Conservation (phyloP, 2,797 vertebrate species). For the Sebastes vulpes region DNA sequence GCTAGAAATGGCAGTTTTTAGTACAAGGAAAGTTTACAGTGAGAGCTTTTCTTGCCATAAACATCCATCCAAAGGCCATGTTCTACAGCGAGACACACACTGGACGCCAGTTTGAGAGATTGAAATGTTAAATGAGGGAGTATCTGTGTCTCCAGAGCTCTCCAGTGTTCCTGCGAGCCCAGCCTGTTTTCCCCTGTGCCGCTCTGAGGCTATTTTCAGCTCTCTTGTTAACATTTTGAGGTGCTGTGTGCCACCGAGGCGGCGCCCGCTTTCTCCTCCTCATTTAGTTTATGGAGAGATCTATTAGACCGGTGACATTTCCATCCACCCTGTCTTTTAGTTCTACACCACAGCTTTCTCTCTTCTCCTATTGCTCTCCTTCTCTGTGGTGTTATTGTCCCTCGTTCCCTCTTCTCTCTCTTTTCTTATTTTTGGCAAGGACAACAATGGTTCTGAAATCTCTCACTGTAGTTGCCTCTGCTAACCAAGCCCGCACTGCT, state of each 20-base stretch:
- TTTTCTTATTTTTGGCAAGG: constrained; percentile 6
- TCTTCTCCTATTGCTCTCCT: not conserved
- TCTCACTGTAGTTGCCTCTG: constrained; percentile 32
- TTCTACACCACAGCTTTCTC: not conserved
- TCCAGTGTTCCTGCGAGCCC: not conserved
- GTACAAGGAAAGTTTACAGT: not conserved
- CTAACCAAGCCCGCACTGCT: constrained; percentile 22
- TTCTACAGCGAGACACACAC: not conserved
- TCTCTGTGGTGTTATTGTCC: not conserved
- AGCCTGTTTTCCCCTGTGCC: not conserved
- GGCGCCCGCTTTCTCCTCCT: constrained; percentile 42
- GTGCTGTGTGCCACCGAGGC: constrained; percentile 36
- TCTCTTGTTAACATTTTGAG: constrained; percentile 72
- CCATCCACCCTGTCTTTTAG: constrained; percentile 39
- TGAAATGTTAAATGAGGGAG: constrained; percentile 8
- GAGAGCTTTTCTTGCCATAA: not conserved
- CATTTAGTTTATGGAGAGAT: constrained; percentile 64
- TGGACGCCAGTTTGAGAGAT: not conserved
- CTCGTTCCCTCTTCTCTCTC: not conserved
- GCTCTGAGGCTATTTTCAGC: constrained; percentile 43
- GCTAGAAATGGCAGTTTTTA: not conserved
- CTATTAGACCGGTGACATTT: constrained; percentile 70
- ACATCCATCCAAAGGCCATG: not conserved
- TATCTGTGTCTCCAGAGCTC: not conserved
- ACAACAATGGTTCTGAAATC: constrained; percentile 25